A percentile compares a stretch with the other conserved stretches of the same genome.
Conservation (phyloP, 2,797 vertebrate genomes). For the Melanotaenia parkinsoni region DNA sequence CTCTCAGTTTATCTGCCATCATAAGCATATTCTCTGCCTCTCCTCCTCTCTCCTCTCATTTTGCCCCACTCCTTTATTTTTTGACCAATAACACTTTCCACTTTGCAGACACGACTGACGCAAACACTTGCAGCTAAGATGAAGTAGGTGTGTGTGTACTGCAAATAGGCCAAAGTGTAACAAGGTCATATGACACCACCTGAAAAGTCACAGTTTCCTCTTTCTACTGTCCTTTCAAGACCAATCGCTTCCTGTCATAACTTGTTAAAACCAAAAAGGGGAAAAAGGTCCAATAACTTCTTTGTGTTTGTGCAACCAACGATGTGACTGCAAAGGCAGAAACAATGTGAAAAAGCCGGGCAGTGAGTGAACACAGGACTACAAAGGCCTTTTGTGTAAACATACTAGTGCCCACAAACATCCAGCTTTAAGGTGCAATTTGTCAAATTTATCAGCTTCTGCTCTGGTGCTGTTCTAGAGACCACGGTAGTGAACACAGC, state of each 20-base stretch:
- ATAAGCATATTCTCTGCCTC: conserved; percentile 58
- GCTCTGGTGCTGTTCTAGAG: background rate
- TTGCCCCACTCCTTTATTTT: conserved; percentile 36
- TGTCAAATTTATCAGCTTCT: background rate
- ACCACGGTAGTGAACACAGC: background rate
- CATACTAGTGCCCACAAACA: background rate
- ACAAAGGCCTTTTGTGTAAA: background rate
- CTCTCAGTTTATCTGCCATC: conserved; percentile 50
- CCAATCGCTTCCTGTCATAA: conserved; percentile 50
- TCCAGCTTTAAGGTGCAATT: background rate
- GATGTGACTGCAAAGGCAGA: conserved; percentile 11
- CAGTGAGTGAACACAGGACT: conserved; percentile 3
- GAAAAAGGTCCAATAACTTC: conserved; percentile 17
- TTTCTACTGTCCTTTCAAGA: conserved; percentile 25
- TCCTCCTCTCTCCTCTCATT: conserved; percentile 16
- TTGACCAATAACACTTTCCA: conserved; percentile 24
- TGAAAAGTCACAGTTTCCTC: conserved; percentile 54
- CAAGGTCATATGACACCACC: conserved; percentile 46
- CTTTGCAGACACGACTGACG: conserved; percentile 25
- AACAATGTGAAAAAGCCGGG: conserved; percentile 7
- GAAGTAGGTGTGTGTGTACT: background rate
- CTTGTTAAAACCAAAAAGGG: conserved; percentile 46
- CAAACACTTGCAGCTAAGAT: conserved; percentile 15
- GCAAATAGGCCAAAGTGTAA: conserved; percentile 16
- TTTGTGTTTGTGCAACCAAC: conserved; percentile 26